These are phyloP conservation scores for Cynodonichthys magdalenae DNA, from an alignment of 2,797 vertebrate species.

Conservation along the genomic window DNA sequence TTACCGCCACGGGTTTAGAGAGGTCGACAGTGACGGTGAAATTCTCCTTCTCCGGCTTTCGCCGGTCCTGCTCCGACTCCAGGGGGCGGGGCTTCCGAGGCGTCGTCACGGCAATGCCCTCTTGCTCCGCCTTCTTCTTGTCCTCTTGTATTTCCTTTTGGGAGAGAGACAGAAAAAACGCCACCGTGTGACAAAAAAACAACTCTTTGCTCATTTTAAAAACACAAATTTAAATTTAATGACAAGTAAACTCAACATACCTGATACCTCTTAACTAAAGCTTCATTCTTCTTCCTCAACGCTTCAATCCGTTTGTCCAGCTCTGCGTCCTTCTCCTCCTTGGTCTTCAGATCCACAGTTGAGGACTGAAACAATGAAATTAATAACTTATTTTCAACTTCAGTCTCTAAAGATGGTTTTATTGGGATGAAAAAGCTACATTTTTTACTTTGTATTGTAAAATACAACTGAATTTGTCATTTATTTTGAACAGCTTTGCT, in stretches of 20 bases:
- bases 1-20: conserved; percentile 73
- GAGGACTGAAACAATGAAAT: conserved; percentile 79
- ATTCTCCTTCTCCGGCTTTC: conserved; percentile 83
- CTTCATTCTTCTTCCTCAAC: conserved; percentile 91
- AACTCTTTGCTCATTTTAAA: too few species aligned
- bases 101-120: conserved; percentile 88
- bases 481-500: neutral
- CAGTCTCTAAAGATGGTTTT: neutral
- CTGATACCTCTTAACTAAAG: conserved; percentile 90
- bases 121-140: conserved; percentile 88
- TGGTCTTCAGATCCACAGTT: conserved; percentile 86
- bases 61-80: conserved; percentile 72
- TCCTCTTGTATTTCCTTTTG: conserved; percentile 92
- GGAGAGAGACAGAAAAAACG: neutral
- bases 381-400: too few species aligned
- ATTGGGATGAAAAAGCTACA: too few species aligned
- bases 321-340: conserved; percentile 93
- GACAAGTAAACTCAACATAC: conserved; percentile 57
- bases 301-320: conserved; percentile 91
- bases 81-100: conserved; percentile 80
- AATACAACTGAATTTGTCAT: neutral
- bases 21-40: conserved; percentile 80
- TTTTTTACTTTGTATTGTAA: neutral
- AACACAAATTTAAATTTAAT: neutral
- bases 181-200: neutral